Percentiles rank a stretch among this genome's conserved stretches.
These are phyloP conservation scores for Morone chrysops DNA, from an alignment of 2,113 vertebrate species.

Conservation along the genomic window DNA sequence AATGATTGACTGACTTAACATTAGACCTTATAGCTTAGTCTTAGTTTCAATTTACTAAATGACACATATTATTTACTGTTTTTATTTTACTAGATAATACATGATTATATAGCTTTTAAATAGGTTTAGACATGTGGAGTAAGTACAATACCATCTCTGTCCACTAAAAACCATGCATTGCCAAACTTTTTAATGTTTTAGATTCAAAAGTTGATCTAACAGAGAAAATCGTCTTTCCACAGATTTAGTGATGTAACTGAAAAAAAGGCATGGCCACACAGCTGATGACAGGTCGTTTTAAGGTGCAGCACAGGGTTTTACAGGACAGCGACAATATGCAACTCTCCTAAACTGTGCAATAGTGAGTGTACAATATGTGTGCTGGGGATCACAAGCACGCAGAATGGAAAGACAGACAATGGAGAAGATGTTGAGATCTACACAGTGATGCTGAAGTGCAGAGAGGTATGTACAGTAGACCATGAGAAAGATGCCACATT, in stretches of 20 bases:
- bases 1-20: not conserved
- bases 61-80: too few species aligned
- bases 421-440: slow-evolving; percentile 17
- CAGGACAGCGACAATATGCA: slow-evolving; percentile 4
- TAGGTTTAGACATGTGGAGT: slow-evolving; percentile 6
- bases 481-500: slow-evolving; percentile 57
- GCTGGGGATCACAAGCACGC: slow-evolving; percentile 7
- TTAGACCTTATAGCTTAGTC: not conserved
- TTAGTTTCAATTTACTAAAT: not conserved
- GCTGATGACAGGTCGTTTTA: not conserved
- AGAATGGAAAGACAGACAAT: slow-evolving; percentile 21
- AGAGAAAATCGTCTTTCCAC: not conserved
- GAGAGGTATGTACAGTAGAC: slow-evolving; percentile 29
- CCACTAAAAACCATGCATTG: slow-evolving; percentile 26
- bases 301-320: slow-evolving; percentile 15
- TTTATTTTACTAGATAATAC: not conserved
- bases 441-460: not conserved
- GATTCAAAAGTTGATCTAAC: not conserved
- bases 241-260: too few species aligned
- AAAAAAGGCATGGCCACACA: not conserved
- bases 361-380: not conserved
- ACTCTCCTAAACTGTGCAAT: not conserved
- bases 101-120: not conserved
- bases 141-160: slow-evolving; percentile 3
- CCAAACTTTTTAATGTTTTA: not conserved